A percentile compares a stretch with the other conserved stretches of the same genome.
phyloP scores from a whole-genome alignment of 2,113 vertebrate genomes.

The Scytalopus superciliaris region DNA sequence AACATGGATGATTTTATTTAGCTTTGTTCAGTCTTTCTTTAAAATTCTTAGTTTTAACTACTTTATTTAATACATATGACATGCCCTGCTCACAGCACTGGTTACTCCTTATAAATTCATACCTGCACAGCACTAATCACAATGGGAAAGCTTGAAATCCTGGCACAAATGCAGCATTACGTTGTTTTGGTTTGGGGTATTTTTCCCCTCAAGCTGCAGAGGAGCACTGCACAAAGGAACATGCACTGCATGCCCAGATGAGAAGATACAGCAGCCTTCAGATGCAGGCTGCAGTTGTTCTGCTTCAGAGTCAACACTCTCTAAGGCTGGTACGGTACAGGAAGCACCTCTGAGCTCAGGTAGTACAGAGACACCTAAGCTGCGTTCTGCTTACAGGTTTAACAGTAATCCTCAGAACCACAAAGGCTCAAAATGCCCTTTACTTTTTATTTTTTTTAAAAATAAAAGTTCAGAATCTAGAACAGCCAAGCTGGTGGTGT shows the following conservation, averaged over 20 bases:
- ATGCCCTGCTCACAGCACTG: not conserved
- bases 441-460: rapidly evolving
- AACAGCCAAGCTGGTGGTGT: not conserved
- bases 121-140: not conserved
- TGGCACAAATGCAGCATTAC: rapidly evolving
- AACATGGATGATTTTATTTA: not conserved
- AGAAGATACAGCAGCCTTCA: not conserved
- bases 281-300: not conserved
- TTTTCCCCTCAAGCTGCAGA: not conserved
- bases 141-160: not conserved
- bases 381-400: not conserved
- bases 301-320: not conserved
- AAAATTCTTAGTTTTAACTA: not conserved
- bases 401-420: not conserved
- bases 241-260: rapidly evolving
- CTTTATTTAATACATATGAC: not conserved
- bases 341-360: rapidly evolving
- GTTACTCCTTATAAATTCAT: not conserved
- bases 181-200: not conserved
- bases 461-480: not conserved
- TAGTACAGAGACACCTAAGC: not conserved
- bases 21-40: not conserved
- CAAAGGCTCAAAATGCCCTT: not conserved
- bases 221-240: not conserved
- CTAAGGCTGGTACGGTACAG: not conserved